A percentile compares a stretch with the other conserved stretches of the same genome.
These are phyloP conservation scores for Varroa destructor DNA, from an alignment of 1,140 invertebrate genomes.

Conservation along the genomic window DNA sequence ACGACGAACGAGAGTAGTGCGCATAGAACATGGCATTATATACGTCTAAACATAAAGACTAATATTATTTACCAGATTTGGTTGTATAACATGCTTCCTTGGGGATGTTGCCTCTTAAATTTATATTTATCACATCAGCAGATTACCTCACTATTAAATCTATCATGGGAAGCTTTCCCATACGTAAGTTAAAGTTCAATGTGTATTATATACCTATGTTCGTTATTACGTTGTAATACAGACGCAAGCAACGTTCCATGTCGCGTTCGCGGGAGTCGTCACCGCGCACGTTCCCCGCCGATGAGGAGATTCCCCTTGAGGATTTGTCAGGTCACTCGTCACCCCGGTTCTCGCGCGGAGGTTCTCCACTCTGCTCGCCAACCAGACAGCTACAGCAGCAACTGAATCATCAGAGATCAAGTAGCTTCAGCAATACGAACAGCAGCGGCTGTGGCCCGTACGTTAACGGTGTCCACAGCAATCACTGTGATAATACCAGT, in stretches of 20 bases:
- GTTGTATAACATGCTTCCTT: too few relatives aligned
- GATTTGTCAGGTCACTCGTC: conserved; percentile 24
- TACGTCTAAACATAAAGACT: too few relatives aligned
- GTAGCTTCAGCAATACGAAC: not conserved
- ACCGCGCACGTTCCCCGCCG: not conserved
- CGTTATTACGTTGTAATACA: not conserved
- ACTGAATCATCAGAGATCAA: too few relatives aligned
- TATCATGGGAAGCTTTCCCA: too few relatives aligned
- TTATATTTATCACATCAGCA: too few relatives aligned
- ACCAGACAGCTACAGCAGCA: not conserved
- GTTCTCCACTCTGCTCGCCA: conserved; percentile 7
- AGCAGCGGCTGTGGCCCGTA: not conserved
- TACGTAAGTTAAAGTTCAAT: too few relatives aligned
- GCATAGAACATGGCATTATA: too few relatives aligned
- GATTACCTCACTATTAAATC: too few relatives aligned
- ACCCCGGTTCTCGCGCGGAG: conserved; percentile 1
- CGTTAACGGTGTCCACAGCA: not conserved
- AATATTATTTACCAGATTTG: too few relatives aligned
- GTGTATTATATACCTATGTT: not conserved
- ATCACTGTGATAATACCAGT: not conserved
- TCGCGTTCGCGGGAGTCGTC: conserved; percentile 19
- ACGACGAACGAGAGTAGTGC: too few relatives aligned
- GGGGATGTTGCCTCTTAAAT: too few relatives aligned
- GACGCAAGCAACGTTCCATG: conserved; percentile 1
- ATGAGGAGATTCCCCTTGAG: conserved; percentile 22